Percentiles rank a stretch among this genome's conserved stretches.
Evolutionary conservation across 2,797 vertebrate genomes (phyloP).

Genomic region (Sebastes hopkinsi): DNA sequence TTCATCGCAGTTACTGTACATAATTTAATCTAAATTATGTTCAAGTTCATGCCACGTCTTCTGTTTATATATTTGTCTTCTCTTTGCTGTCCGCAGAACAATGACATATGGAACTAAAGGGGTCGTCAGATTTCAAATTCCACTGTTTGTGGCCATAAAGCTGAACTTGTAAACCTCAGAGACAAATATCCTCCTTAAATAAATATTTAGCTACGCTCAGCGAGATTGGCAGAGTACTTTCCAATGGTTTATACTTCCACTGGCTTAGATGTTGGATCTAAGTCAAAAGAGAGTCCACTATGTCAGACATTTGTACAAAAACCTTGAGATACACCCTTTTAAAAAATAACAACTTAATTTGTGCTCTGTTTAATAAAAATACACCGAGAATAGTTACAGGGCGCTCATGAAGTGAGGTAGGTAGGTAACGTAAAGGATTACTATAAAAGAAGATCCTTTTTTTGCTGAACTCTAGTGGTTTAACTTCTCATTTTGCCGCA

Average conservation of each 20-base stretch:
- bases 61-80: constrained; percentile 4
- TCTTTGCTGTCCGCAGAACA: not conserved
- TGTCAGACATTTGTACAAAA: not conserved
- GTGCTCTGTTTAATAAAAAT: not conserved
- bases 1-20: not conserved
- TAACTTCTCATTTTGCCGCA: not conserved
- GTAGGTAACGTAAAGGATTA: not conserved
- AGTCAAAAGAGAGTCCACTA: constrained; percentile 1
- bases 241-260: constrained; percentile 28
- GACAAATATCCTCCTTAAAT: constrained; percentile 40
- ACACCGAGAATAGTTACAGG: not conserved
- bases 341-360: not conserved
- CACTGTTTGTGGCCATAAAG: constrained; percentile 10
- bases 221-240: constrained; percentile 18
- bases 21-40: not conserved
- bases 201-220: constrained; percentile 48
- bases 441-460: not conserved
- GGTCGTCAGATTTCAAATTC: constrained; percentile 17
- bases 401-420: not conserved
- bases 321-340: not conserved
- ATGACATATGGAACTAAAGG: not conserved
- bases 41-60: not conserved
- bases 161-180: constrained; percentile 29
- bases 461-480: not conserved
- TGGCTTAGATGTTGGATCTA: not conserved